Base-by-base conservation (phyloP, 2,797 vertebrate species). In the Hypotaenidia okinawae region DNA sequence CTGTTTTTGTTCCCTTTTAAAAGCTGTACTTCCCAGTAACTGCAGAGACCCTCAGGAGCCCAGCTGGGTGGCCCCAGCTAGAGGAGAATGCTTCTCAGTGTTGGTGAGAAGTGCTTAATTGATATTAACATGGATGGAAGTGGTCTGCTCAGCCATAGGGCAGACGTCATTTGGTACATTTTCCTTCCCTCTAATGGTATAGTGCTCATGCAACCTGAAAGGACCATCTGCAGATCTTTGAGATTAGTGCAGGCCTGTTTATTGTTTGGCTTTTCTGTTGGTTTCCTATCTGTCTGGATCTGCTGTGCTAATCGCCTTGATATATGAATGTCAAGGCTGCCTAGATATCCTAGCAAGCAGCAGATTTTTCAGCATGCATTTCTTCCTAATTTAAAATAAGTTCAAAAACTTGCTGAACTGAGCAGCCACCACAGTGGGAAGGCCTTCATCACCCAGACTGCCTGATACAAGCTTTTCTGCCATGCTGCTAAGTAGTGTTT, bases 191-290 rank as follows among this genome's bases (percentile, higher is more conserved):
- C 39, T 91, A 72, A 94, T 68, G 54, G 25, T 77, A 10, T 22
- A 91, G 74, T 79, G 88, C 33, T 84, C 77, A 87, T 84, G 57
- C 78, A 82, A 84, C 90, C 90, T 92, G 86, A 94, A 96, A 95
- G 64, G 78, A 96, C 86, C 88, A 96, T 89, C 90, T 95, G 95
- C 70, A 96, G 91, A 95, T 95, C 81, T 93, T 18, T 72, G 86
- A 94, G 95, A 95, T 97, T 96, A 97, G 59, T 62, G 51, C 37
- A 87, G 81, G 72, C 58, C 94, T 96, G 91, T 90, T 95, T 94
- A 75, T 83, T 93, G 72, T 87, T 93, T 95, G 75, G 61, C 51
- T 90, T 92, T 91, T 95, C 84, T 83, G 68, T 83, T 72, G 35
- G 17, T 84, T 92, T 90, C 78, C 72, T 74, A 27, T 84, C 67